Evolutionary conservation across 2,113 vertebrate species (phyloP), one percentile per base, ranked within the genome.

Genomic region (Sapajus apella): DNA sequence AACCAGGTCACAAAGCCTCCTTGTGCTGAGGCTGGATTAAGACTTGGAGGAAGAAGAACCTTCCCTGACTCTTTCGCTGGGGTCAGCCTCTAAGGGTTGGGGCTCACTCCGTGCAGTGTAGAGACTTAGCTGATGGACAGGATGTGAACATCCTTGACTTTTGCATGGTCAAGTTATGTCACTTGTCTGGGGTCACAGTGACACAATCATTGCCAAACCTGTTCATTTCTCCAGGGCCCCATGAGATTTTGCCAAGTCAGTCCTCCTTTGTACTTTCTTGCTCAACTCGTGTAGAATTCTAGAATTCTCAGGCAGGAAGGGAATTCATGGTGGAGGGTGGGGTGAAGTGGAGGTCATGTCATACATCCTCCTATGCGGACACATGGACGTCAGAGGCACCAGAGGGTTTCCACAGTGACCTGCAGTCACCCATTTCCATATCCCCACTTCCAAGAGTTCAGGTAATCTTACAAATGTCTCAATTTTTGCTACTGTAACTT

Each of bases 161-260:
- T 83, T 90, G 76, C 92, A 95, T 40, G 80, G 86, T 91, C 70
- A 95, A 88, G 58, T 97, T 90, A 94, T 82, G 87, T 96, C 93
- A 93, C 83, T 96, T 73, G 68, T 87, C 90, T 90, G 80, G 96
- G 95, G 95, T 97, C 96, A 97, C 30, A 47, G 89, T 97, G 97
- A 97, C 95, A 96, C 83, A 97, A 81, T 95, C 64, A 95, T 98
- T 98, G 94, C 97, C 84, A 98, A 98, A 98, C 83, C 56, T 93
- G 76, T 88, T 91, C 64, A 52, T 97, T 97, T 87, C n/a, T 45
- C 77, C 43, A 91, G 81, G 73, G 86, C 93, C 90, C 37, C 58
- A 17, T 75, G 66, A 47, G 86, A 90, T 87, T 94, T 89, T 95
- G 97, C 85, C 94, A 96, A 96, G 86, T 97, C 97, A 97, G 93